phyloP scores from a whole-genome alignment of 1,140 invertebrate species.

The Habropoda laboriosa region DNA sequence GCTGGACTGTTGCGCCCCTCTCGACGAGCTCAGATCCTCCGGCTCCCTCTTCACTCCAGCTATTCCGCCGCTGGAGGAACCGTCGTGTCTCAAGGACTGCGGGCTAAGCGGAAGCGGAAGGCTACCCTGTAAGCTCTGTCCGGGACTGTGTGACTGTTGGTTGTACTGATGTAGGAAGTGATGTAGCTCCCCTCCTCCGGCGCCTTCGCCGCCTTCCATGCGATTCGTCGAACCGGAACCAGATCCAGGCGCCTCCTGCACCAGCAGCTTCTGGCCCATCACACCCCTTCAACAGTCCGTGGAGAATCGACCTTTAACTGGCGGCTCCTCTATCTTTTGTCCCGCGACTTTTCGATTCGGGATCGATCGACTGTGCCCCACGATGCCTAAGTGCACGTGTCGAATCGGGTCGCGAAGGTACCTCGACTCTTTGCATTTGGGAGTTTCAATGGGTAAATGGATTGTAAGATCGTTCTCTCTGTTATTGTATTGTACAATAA shows the following conservation, averaged over 20 bases:
- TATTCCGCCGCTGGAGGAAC: constrained; percentile 75
- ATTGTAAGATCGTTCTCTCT: background rate
- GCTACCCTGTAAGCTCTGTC: constrained; percentile 76
- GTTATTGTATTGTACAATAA: no score
- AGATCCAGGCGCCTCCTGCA: constrained; percentile 76
- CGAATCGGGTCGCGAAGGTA: constrained; percentile 40
- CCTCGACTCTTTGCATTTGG: background rate
- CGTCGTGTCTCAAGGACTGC: constrained; percentile 78
- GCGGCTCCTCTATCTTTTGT: constrained; percentile 19
- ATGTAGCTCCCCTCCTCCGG: constrained; percentile 82
- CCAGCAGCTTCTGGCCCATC: constrained; percentile 80
- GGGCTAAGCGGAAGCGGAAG: constrained; percentile 79
- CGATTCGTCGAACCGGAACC: constrained; percentile 82
- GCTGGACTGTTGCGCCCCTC: constrained; percentile 81
- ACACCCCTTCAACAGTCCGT: constrained; percentile 76
- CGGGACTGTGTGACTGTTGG: constrained; percentile 83
- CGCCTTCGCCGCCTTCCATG: constrained; percentile 82
- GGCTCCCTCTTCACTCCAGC: constrained; percentile 85
- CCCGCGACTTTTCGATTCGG: background rate
- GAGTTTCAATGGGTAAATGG: background rate
- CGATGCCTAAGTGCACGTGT: constrained; percentile 53
- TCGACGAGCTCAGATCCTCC: constrained; percentile 84
- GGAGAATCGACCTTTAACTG: constrained; percentile 58
- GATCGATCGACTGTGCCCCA: constrained; percentile 13
- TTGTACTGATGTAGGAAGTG: constrained; percentile 85